These are phyloP conservation scores for Acrossocheilus fasciatus DNA, from an alignment of 2,797 vertebrate genomes.

Conservation along the genomic window DNA sequence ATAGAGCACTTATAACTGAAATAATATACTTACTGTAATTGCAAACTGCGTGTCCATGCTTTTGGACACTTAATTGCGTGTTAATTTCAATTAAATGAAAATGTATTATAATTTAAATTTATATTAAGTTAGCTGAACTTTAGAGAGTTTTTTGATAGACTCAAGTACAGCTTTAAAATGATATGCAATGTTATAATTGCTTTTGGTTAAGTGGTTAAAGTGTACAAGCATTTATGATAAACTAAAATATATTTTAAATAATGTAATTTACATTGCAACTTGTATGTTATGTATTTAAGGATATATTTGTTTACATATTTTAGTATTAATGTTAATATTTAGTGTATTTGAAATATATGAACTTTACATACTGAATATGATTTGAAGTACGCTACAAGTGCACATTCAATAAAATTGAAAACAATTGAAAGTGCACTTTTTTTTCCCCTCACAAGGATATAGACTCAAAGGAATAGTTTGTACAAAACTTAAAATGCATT, in stretches of 20 bases:
- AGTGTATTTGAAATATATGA: background rate
- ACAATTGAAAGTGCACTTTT: background rate
- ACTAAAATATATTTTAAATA: background rate
- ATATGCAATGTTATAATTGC: background rate
- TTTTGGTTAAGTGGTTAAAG: background rate
- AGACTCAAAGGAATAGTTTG: background rate
- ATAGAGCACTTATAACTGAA: background rate
- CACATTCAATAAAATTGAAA: background rate
- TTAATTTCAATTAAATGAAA: background rate
- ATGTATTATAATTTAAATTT: background rate
- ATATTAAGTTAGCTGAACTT: background rate
- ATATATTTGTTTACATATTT: background rate
- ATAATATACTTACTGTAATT: background rate
- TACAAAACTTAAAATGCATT: background rate
- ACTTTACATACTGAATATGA: background rate
- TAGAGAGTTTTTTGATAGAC: background rate
- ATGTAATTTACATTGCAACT: background rate
- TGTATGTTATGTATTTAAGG: background rate
- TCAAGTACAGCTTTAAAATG: background rate
- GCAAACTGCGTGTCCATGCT: background rate
- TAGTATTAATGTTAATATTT: background rate
- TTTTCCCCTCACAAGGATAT: background rate
- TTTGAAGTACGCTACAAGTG: background rate
- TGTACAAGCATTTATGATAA: background rate
- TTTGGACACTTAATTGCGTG: background rate